Conservation (phyloP, 2,113 vertebrate species). For the Sander vitreus region DNA sequence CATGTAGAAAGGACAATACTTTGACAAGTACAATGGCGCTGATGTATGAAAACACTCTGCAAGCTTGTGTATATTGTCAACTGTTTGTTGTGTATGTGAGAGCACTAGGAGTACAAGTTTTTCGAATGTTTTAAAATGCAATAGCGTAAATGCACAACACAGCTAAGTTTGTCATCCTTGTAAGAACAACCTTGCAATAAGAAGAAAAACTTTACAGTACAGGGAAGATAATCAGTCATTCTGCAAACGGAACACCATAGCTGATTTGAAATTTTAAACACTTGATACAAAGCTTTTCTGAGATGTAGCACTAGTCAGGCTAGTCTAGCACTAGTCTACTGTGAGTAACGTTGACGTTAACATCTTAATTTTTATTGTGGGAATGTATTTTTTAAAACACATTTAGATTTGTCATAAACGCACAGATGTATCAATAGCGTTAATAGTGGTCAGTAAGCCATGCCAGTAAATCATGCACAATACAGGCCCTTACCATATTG, state of each 20-base stretch:
- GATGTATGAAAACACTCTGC: too few species aligned
- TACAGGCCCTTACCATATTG: too few species aligned
- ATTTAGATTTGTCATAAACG: neutral
- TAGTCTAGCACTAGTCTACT: neutral
- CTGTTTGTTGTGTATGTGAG: too few species aligned
- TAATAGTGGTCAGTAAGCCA: neutral
- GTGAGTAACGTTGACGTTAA: neutral
- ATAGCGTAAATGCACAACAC: neutral
- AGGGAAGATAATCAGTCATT: neutral
- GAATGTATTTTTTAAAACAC: neutral
- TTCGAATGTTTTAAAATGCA: neutral
- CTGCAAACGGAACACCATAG: neutral
- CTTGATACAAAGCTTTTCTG: too few species aligned
- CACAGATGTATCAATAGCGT: neutral
- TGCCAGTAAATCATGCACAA: neutral
- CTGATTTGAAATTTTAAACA: too few species aligned
- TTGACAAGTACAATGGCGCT: too few species aligned
- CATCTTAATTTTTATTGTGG: neutral
- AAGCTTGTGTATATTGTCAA: too few species aligned
- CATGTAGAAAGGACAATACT: too few species aligned
- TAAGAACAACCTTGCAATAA: neutral
- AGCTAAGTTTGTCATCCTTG: neutral
- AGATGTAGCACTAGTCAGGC: neutral
- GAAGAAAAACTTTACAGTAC: neutral
- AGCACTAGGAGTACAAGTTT: neutral